A percentile compares a stretch with the other conserved stretches of the same genome.
Conservation (phyloP, 2,113 vertebrate species). For the Macroglossus sobrinus region DNA sequence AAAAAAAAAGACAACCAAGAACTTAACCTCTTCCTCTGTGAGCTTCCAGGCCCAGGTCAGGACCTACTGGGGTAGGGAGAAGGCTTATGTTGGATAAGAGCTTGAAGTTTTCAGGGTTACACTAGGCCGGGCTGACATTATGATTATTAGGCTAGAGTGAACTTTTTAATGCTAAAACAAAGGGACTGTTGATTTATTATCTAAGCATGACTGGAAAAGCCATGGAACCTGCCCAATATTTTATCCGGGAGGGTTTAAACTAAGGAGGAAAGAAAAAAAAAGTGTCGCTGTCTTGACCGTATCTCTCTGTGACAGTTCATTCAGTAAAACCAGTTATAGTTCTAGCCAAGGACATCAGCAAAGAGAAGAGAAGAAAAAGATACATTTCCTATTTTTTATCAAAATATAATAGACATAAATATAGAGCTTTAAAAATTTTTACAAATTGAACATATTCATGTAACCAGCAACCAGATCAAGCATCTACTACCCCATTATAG, state of each 20-base stretch:
- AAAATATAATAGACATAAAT: neutral
- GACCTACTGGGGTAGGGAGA: neutral
- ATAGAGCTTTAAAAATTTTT: neutral
- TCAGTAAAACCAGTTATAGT: neutral
- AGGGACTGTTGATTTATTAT: neutral
- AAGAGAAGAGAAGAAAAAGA: neutral
- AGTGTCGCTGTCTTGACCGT: neutral
- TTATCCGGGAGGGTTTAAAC: neutral
- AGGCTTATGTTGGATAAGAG: neutral
- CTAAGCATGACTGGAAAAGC: neutral
- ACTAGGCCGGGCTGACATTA: neutral
- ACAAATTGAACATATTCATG: neutral
- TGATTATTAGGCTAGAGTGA: neutral
- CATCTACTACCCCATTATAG: too few species aligned
- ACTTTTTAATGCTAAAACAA: neutral
- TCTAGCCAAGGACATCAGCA: neutral
- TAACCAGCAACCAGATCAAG: neutral
- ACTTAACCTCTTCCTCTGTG: neutral
- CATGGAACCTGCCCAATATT: neutral
- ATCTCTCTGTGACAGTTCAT: neutral
- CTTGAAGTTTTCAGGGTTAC: neutral
- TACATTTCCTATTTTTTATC: neutral
- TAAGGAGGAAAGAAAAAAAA: neutral
- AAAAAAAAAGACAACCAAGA: neutral
- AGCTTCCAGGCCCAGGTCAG: neutral